A percentile compares a stretch with the other conserved stretches of the same genome.
phyloP scores from a whole-genome alignment of 2,797 vertebrate genomes.

The Microchirus variegatus region DNA sequence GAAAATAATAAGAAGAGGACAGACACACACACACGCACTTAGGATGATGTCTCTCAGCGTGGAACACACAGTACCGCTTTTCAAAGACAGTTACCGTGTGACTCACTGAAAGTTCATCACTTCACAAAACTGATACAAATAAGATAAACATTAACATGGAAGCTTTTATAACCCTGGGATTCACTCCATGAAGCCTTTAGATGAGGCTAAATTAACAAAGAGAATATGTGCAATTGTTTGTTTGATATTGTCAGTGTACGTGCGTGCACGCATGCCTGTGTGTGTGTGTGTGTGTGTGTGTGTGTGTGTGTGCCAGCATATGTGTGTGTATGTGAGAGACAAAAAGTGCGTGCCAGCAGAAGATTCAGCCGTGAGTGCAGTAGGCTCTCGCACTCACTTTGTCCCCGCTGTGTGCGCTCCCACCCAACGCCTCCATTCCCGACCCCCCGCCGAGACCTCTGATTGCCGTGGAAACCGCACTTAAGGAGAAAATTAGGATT shows the following conservation, averaged over 20 bases:
- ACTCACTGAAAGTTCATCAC: conserved; percentile 38
- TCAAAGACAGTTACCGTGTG: conserved; percentile 25
- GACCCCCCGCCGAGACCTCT: conserved; percentile 79
- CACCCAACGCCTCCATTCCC: conserved; percentile 76
- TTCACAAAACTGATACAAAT: conserved; percentile 26
- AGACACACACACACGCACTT: conserved; percentile 22
- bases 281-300: conserved; percentile 23
- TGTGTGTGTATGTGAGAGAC: conserved; percentile 40
- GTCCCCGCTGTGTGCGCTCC: conserved; percentile 74
- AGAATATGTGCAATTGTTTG: conserved; percentile 36
- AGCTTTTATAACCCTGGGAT: conserved; percentile 28
- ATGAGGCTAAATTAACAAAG: conserved; percentile 34
- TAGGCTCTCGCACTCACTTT: conserved; percentile 70
- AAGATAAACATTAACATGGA: conserved; percentile 22
- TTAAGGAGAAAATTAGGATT: conserved; percentile 83
- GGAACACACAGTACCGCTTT: conserved; percentile 26
- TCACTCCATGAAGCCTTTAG: conserved; percentile 17
- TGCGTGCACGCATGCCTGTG: no score
- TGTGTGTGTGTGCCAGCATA: conserved; percentile 28
- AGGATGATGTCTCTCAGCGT: conserved; percentile 28
- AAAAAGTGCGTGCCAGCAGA: conserved; percentile 58
- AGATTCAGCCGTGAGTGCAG: conserved; percentile 65
- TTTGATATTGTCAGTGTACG: conserved; percentile 33
- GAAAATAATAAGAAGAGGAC: conserved; percentile 43
- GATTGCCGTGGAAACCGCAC: conserved; percentile 84